Evolutionary conservation across 1,140 invertebrate species (phyloP).

Genomic region (Notospermus geniculatus): DNA sequence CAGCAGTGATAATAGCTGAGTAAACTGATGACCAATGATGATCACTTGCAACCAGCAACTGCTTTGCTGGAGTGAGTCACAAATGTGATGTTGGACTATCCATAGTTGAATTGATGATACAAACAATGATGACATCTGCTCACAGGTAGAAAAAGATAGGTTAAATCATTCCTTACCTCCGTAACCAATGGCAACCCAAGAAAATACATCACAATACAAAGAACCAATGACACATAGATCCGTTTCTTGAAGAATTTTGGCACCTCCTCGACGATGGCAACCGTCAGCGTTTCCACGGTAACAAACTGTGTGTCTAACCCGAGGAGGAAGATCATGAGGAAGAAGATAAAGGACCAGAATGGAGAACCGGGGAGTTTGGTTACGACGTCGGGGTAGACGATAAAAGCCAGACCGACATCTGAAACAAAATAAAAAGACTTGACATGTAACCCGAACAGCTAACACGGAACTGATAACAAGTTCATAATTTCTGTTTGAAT

Average conservation of each 20-base stretch:
- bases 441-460: no score
- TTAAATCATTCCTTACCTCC: no score
- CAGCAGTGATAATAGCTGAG: no score
- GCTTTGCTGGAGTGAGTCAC: no score
- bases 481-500: no score
- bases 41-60: no score
- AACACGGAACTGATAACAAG: no score
- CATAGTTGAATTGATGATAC: no score
- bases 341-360: constrained; percentile 93
- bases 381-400: constrained; percentile 93
- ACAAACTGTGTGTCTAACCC: constrained; percentile 80
- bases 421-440: constrained; percentile 19
- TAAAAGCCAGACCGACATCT: constrained; percentile 88
- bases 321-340: constrained; percentile 90
- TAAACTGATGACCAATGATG: no score
- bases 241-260: constrained; percentile 40
- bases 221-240: constrained; percentile 31
- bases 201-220: constrained; percentile 37
- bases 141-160: no score
- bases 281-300: constrained; percentile 73
- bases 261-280: constrained; percentile 71
- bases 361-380: constrained; percentile 87
- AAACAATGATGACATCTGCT: no score
- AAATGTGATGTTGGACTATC: no score
- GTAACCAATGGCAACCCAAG: constrained; percentile 49